Base-by-base conservation (phyloP, 2,113 vertebrate genomes). In the Capreolus pygargus region DNA sequence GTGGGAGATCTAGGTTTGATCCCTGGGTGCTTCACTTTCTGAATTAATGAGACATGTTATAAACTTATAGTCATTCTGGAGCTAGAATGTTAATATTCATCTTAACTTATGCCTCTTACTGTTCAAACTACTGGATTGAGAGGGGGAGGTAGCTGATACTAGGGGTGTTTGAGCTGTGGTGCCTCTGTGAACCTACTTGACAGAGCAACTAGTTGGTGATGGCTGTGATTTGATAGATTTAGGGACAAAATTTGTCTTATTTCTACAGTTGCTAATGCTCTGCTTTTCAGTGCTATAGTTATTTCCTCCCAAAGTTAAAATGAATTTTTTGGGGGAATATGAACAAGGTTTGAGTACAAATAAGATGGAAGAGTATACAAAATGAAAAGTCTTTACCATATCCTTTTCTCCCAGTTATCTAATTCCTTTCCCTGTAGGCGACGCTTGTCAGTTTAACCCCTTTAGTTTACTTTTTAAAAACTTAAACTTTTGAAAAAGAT, bases 401-500 rank as follows among this genome's bases (percentile, higher is more conserved):
- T 10, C 19, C 30, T 60, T 28, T 76, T 58, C 57, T 43, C 67
- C 12, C 30, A 60, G 60, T 33, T 52, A 78, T 50, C 57, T 76
- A 50, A 57, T 88, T 54, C 12, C 21, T 91, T 47, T 93, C 3
- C 16, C 19, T 7, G 7, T 27, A 61, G 67, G 86, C 14, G 82
- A 15, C 27, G 39, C 36, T 16, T 92, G 89, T 89, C 52, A 11
- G 39, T 88, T 93, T 87, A 78, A 90, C 27, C 13, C 19, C 21
- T 91, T 90, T 45, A 79, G 25, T 88, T 61, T 64, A 64, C 84
- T 33, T 82, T 81, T 67, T 54, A 54, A 64, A 47, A 84, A 81
- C 10, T 76, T 94, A 55, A 92, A 82, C 50, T 33, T 91, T 61
- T 91, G 91, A 82, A 91, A 76, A 96, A 92, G 39, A 81, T 89